phyloP scores from a whole-genome alignment of 1,140 invertebrate genomes.

The Pseudachorutes palmiensis region DNA sequence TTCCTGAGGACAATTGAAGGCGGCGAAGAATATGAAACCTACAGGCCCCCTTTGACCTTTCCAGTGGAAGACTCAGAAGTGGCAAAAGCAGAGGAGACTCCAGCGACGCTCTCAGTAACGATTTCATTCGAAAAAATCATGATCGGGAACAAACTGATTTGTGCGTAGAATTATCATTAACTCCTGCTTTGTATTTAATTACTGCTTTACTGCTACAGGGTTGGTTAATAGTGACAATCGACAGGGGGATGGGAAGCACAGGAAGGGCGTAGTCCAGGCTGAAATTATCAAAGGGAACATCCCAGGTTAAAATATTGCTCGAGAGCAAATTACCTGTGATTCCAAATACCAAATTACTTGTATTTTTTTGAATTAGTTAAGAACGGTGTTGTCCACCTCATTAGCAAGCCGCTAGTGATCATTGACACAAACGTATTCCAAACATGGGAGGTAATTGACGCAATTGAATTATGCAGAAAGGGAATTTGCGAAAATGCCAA shows the following conservation, averaged over 20 bases:
- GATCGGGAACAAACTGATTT: neutral
- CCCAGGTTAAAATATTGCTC: constrained; percentile 78
- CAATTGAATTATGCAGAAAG: too few species aligned
- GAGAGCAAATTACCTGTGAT: neutral
- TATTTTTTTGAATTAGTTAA: constrained; percentile 49
- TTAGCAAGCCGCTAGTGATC: constrained; percentile 78
- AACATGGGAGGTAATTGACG: constrained; percentile 78
- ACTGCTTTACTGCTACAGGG: constrained; percentile 48
- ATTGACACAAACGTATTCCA: constrained; percentile 73
- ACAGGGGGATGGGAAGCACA: constrained; percentile 62
- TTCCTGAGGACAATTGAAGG: constrained; percentile 70
- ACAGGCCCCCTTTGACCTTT: constrained; percentile 43
- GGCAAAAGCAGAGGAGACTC: too few species aligned
- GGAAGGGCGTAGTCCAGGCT: constrained; percentile 70
- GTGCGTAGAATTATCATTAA: constrained; percentile 3
- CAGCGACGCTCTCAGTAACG: constrained; percentile 35
- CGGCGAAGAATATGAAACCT: constrained; percentile 59
- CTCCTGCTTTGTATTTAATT: neutral
- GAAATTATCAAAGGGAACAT: constrained; percentile 83
- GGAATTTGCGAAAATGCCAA: too few species aligned
- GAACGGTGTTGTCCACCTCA: constrained; percentile 85
- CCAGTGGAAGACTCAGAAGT: too few species aligned
- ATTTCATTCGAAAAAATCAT: constrained; percentile 10
- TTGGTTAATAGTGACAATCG: constrained; percentile 68
- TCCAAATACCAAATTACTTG: neutral